These are phyloP conservation scores for Catalaphyllia jardinei DNA, from an alignment of 64 coral and sea anemone species.

Conservation along the genomic window DNA sequence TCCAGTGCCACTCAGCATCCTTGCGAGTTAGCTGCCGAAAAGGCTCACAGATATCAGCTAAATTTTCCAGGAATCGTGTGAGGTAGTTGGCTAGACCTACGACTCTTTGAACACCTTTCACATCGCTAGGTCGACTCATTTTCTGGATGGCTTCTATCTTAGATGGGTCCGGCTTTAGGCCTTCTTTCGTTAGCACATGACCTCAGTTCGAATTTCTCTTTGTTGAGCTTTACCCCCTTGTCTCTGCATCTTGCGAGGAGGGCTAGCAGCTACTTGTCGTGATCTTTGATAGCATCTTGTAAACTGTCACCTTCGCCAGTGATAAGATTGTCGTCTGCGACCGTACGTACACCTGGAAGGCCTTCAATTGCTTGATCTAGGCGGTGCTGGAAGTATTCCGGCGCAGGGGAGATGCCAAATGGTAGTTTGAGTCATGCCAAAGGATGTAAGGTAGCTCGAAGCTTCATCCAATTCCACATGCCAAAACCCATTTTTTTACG, in stretches of 20 bases:
- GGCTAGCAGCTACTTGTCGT: neutral
- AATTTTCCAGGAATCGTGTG: too few relatives aligned
- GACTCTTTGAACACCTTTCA: slow-evolving; percentile 3
- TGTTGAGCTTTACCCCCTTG: slow-evolving; percentile 18
- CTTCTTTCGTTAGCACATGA: slow-evolving; percentile 15
- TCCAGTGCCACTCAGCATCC: too few relatives aligned
- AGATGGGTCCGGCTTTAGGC: slow-evolving; percentile 31
- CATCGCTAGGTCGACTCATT: neutral
- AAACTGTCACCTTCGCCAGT: too few relatives aligned
- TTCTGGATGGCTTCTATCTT: slow-evolving; percentile 31
- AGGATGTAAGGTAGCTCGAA: neutral
- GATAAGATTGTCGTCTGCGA: too few relatives aligned
- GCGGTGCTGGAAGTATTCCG: neutral
- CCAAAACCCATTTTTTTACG: slow-evolving; percentile 9
- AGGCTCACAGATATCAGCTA: neutral
- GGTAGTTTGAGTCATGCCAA: neutral
- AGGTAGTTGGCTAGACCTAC: too few relatives aligned
- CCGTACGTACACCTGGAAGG: too few relatives aligned
- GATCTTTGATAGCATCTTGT: neutral
- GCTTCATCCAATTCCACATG: neutral
- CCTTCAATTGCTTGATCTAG: too few relatives aligned
- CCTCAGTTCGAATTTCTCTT: slow-evolving; percentile 21
- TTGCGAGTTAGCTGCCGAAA: neutral
- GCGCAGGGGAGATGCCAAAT: neutral
- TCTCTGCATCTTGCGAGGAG: too few relatives aligned